Evolutionary conservation across 1,140 invertebrate species (phyloP).

Genomic region (Proales similis): DNA sequence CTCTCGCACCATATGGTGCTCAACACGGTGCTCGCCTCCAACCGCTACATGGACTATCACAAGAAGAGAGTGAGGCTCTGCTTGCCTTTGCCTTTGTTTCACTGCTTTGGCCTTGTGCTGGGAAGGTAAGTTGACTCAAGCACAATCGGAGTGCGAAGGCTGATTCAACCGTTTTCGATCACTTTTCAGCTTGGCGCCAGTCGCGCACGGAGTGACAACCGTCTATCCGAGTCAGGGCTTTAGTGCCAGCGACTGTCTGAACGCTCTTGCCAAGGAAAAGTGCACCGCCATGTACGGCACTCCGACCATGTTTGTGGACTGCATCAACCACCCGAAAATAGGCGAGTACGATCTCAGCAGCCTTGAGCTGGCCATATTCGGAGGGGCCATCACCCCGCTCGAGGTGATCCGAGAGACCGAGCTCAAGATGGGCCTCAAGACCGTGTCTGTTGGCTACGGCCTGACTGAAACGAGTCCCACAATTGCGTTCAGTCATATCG

Average conservation of each 20-base stretch:
- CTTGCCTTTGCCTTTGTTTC: slow-evolving; percentile 63
- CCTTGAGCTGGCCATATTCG: slow-evolving; percentile 42
- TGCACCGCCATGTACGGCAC: slow-evolving; percentile 77
- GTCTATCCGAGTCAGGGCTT: slow-evolving; percentile 65
- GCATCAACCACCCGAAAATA: slow-evolving; percentile 57
- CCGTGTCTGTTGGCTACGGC: slow-evolving; percentile 3
- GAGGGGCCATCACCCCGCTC: not conserved
- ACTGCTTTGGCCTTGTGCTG: slow-evolving; percentile 63
- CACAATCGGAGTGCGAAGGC: not conserved
- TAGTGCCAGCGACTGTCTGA: slow-evolving; percentile 62
- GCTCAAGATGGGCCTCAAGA: not conserved
- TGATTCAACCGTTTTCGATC: not conserved
- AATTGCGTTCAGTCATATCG: slow-evolving; percentile 2
- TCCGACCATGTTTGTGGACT: slow-evolving; percentile 91
- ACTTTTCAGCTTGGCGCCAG: slow-evolving; percentile 58
- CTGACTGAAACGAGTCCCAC: slow-evolving; percentile 20
- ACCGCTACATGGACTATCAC: slow-evolving; percentile 58
- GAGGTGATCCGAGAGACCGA: not conserved
- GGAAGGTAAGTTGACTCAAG: not conserved
- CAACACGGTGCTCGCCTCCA: slow-evolving; percentile 71
- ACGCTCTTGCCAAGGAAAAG: slow-evolving; percentile 64
- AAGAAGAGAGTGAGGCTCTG: slow-evolving; percentile 58
- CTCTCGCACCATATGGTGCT: slow-evolving; percentile 73
- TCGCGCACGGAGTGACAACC: slow-evolving; percentile 63
- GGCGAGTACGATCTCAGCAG: slow-evolving; percentile 49